These are phyloP conservation scores for Adineta ricciae DNA, from an alignment of 2,888 invertebrate genomes.

Conservation along the genomic window DNA sequence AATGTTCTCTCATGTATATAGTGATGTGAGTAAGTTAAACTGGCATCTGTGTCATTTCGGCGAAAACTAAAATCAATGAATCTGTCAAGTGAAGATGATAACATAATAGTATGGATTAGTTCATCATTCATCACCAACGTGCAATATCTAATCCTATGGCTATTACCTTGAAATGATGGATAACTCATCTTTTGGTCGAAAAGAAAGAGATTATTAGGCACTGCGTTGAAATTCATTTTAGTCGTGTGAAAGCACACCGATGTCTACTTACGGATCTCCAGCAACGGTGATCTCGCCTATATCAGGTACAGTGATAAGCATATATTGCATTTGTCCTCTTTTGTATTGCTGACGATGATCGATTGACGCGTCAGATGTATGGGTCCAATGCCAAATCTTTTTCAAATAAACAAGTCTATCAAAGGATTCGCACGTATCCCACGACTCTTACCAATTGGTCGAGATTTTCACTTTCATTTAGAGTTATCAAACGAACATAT, in stretches of 20 bases:
- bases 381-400: conserved; percentile 17
- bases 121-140: background rate
- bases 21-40: background rate
- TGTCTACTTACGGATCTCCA: background rate
- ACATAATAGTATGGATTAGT: background rate
- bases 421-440: no score
- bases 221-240: background rate
- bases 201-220: background rate
- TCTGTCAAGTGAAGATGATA: background rate
- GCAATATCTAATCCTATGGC: background rate
- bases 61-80: background rate
- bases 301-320: background rate
- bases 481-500: background rate
- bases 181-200: no score
- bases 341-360: background rate
- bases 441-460: background rate
- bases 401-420: no score
- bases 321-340: background rate
- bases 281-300: background rate
- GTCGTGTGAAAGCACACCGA: background rate
- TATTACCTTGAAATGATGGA: no score
- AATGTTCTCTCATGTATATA: background rate
- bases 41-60: background rate
- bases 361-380: background rate
- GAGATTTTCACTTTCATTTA: background rate